These are phyloP conservation scores for Pogonognathellus flavescens DNA, from an alignment of 1,140 invertebrate genomes.

Conservation along the genomic window DNA sequence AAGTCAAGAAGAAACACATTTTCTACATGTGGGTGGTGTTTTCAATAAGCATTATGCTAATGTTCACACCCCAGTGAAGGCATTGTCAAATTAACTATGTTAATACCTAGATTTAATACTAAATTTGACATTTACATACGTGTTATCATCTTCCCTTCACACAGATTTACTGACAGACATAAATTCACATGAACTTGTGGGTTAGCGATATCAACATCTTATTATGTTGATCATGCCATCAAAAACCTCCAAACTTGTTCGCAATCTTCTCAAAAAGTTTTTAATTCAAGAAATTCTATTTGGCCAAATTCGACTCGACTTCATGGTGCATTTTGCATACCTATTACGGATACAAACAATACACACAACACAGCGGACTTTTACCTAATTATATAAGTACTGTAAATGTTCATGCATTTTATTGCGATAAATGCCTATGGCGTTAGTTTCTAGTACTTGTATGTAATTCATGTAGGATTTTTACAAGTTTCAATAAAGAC, in stretches of 20 bases:
- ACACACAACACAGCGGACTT: too few relatives aligned
- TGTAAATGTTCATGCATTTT: too few relatives aligned
- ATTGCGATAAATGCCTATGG: too few relatives aligned
- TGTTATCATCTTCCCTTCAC: not conserved
- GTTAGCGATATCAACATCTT: too few relatives aligned
- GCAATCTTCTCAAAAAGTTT: too few relatives aligned
- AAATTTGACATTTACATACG: not conserved
- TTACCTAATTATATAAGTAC: too few relatives aligned
- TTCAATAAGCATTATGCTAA: conserved; percentile 30
- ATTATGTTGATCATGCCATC: too few relatives aligned
- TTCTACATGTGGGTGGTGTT: conserved; percentile 10
- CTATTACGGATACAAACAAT: not conserved
- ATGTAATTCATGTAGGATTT: too few relatives aligned
- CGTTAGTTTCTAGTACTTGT: too few relatives aligned
- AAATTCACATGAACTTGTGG: too few relatives aligned
- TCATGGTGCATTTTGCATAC: not conserved
- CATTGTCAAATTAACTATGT: conserved; percentile 43
- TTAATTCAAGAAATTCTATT: not conserved
- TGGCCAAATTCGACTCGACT: not conserved
- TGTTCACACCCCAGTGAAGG: conserved; percentile 4
- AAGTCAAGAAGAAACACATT: conserved; percentile 10
- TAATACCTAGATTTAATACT: conserved; percentile 19
- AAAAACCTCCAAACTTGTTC: too few relatives aligned
- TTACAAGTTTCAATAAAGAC: too few relatives aligned
- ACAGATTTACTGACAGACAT: not conserved